phyloP scores from a whole-genome alignment of 2,888 invertebrate genomes.

The Embidobia sp. region DNA sequence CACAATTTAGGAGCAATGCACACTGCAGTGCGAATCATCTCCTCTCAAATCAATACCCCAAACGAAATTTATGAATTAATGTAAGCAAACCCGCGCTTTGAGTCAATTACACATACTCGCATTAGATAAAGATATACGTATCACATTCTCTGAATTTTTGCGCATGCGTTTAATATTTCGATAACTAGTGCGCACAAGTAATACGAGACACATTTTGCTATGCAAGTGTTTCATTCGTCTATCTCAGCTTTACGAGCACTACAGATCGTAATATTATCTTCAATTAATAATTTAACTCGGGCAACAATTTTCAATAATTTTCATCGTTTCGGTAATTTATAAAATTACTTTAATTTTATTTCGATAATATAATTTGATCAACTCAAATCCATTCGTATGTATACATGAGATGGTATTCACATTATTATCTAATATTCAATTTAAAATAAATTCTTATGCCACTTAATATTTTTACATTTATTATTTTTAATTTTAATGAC shows the following conservation, averaged over 20 bases:
- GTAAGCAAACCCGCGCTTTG: slow-evolving; percentile 22
- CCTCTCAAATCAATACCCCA: slow-evolving; percentile 31
- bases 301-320: no score
- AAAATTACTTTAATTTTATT: no score
- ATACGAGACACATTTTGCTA: slow-evolving; percentile 46
- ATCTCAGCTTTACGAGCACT: slow-evolving; percentile 41
- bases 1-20: no score
- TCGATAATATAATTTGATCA: no score
- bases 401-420: no score
- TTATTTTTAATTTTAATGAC: no score
- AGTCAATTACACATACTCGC: slow-evolving; percentile 28
- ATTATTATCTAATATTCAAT: no score
- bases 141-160: slow-evolving; percentile 33
- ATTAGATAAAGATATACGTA: slow-evolving; percentile 44
- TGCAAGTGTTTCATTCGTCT: slow-evolving; percentile 42
- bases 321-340: no score
- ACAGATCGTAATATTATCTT: slow-evolving; percentile 35
- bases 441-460: no score
- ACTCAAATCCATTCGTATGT: not conserved
- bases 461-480: no score
- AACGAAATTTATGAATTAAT: slow-evolving; percentile 45
- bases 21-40: slow-evolving; percentile 28
- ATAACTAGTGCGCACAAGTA: slow-evolving; percentile 48
- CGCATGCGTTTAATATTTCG: slow-evolving; percentile 42
- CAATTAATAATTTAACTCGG: slow-evolving; percentile 19